Evolutionary conservation across 2,797 vertebrate genomes (phyloP).

Genomic region (Sebastolobus alascanus): DNA sequence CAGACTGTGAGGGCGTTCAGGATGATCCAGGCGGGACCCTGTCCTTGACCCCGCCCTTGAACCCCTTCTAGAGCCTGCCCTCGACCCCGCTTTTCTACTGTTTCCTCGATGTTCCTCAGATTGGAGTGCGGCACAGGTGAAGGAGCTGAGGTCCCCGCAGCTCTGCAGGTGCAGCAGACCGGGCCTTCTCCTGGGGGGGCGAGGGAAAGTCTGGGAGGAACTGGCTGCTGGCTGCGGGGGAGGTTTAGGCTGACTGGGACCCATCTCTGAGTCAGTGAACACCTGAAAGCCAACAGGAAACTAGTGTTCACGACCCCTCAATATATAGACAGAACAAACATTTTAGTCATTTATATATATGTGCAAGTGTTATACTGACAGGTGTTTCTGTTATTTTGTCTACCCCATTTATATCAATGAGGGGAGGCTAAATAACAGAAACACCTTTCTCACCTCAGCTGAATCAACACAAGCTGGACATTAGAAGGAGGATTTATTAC

Average conservation of each 20-base stretch:
- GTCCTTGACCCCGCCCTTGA: slow-evolving; percentile 54
- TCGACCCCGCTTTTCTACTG: slow-evolving; percentile 4
- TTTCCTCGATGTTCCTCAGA: slow-evolving; percentile 6
- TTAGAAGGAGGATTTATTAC: too few species aligned
- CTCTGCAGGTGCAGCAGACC: slow-evolving; percentile 86
- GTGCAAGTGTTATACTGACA: background rate
- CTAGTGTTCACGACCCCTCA: background rate
- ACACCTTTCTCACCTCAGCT: too few species aligned
- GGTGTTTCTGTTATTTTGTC: too few species aligned
- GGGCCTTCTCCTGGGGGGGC: slow-evolving; percentile 63
- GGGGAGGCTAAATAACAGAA: too few species aligned
- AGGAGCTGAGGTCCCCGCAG: slow-evolving; percentile 89
- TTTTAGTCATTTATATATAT: background rate
- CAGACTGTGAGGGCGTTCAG: slow-evolving; percentile 85
- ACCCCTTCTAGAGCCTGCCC: slow-evolving; percentile 17
- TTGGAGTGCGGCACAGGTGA: slow-evolving; percentile 66
- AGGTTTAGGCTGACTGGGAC: slow-evolving; percentile 1
- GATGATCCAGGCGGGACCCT: slow-evolving; percentile 62
- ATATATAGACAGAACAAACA: background rate
- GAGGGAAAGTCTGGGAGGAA: slow-evolving; percentile 48
- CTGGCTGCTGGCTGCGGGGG: background rate
- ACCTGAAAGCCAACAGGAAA: slow-evolving; percentile 37
- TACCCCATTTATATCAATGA: too few species aligned
- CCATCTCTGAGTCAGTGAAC: slow-evolving; percentile 49
- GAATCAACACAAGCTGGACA: too few species aligned